phyloP scores from a whole-genome alignment of 2,888 invertebrate genomes.

The Pemphredon lugubris region DNA sequence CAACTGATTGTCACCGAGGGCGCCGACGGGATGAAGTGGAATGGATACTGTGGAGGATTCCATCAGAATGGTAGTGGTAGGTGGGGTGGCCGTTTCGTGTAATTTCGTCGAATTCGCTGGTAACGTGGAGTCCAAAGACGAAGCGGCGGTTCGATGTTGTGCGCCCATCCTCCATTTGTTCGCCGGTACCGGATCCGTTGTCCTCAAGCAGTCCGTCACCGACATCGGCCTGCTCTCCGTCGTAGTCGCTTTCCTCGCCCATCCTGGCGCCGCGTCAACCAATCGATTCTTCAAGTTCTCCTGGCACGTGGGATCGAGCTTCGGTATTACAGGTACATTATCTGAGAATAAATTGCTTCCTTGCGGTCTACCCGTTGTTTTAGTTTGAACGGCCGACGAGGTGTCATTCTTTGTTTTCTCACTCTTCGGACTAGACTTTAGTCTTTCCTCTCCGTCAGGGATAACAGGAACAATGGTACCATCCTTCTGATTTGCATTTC shows the following conservation, averaged over 20 bases:
- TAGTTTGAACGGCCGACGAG: conserved; percentile 54
- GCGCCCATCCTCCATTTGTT: conserved; percentile 78
- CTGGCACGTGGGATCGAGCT: conserved; percentile 38
- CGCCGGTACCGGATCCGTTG: conserved; percentile 67
- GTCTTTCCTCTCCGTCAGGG: conserved; percentile 51
- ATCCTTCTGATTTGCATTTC: conserved; percentile 58
- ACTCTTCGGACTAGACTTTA: conserved; percentile 50
- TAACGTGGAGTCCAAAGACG: conserved; percentile 62
- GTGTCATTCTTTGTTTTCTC: conserved; percentile 46
- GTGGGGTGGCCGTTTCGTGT: conserved; percentile 27
- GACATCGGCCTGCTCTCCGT: conserved; percentile 72
- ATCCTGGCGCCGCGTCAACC: conserved; percentile 26
- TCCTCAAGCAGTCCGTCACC: conserved; percentile 71
- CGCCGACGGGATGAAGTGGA: conserved; percentile 80
- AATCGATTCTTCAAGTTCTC: conserved; percentile 55
- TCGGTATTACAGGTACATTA: conserved; percentile 34
- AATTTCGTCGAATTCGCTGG: conserved; percentile 27
- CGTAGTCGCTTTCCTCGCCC: conserved; percentile 50
- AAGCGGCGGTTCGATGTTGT: conserved; percentile 69
- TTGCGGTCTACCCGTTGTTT: conserved; percentile 38
- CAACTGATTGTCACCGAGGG: conserved; percentile 71
- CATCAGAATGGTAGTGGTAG: conserved; percentile 81
- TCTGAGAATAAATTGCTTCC: conserved; percentile 37
- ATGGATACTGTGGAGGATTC: conserved; percentile 83
- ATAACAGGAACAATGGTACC: conserved; percentile 30